Evolutionary conservation across 2,797 vertebrate genomes (phyloP).

Genomic region (Pantherophis vulpinus): DNA sequence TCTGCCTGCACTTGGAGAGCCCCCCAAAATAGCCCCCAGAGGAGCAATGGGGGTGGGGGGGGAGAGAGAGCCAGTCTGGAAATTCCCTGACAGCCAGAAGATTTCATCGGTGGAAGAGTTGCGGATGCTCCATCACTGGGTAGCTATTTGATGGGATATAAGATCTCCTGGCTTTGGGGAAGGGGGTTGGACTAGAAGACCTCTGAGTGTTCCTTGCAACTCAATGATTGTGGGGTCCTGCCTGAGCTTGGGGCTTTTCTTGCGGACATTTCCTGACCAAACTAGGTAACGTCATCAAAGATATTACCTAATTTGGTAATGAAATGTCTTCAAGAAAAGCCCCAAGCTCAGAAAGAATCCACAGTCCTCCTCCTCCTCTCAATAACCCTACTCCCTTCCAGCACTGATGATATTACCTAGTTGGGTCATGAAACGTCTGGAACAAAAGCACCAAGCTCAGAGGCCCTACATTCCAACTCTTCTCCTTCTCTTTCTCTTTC

Average conservation of each 20-base stretch:
- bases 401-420: too few species aligned
- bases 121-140: too few species aligned
- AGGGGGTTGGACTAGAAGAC: neutral
- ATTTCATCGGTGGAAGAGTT: fast-evolving
- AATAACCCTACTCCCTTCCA: too few species aligned
- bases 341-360: too few species aligned
- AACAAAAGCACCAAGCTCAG: neutral
- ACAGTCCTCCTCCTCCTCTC: too few species aligned
- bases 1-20: neutral
- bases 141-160: neutral
- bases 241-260: neutral
- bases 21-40: neutral
- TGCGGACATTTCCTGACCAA: neutral
- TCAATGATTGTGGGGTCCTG: neutral
- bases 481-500: too few species aligned
- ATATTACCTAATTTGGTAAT: neutral
- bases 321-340: neutral
- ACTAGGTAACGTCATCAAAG: neutral
- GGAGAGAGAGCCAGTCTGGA: neutral
- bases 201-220: neutral
- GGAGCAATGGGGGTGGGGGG: neutral
- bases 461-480: too few species aligned
- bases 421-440: neutral
- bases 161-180: neutral
- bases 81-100: neutral